Base-by-base conservation (phyloP, 2,113 vertebrate species). In the Reinhardtius hippoglossoides region DNA sequence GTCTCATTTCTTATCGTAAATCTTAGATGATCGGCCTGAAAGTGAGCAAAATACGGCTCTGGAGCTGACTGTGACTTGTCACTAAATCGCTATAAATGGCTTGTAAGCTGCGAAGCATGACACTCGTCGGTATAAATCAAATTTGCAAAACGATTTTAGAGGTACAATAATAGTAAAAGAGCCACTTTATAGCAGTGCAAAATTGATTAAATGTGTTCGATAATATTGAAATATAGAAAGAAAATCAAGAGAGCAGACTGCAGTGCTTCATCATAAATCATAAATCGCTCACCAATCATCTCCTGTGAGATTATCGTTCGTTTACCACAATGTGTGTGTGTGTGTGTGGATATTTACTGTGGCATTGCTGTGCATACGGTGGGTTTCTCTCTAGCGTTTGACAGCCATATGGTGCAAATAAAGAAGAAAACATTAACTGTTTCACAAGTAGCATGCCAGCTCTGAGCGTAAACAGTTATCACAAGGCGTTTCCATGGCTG, bases 341-440 rank as follows among this genome's bases (percentile, higher is more conserved):
- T 52, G 50, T 52, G 55, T 57, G 23, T 83, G 12, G 88, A 64
- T 85, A 88, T 91, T 88, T 85, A 85, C 81, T 84, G 83, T 84
- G 79, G 83, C 40, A 87, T 83, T 76, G 68, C 81, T 84, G 63
- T 64, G 77, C 70, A 62, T 87, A 84, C 76, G 63, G 86, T 87
- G 81, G 76, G 74, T 84, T 81, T 74, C 82, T 80, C 60, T 56
- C 82, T 73, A 62, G 67, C 80, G 42, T 72, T 89, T 82, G 87
- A 87, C 63, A 82, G 84, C 90, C 92, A 92, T 91, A 91, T 92
- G 92, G 85, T 82, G 87, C 48, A 40, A 87, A 91, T 92, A 82
- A 89, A 88, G 82, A 77, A 56, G 64, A 90, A 85, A 87, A 88
- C 81, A 88, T 81, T 67, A 76, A 88, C 85, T 78, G 87, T 84